phyloP scores from a whole-genome alignment of 2,888 invertebrate genomes.

The Caenorhabditis angaria region DNA sequence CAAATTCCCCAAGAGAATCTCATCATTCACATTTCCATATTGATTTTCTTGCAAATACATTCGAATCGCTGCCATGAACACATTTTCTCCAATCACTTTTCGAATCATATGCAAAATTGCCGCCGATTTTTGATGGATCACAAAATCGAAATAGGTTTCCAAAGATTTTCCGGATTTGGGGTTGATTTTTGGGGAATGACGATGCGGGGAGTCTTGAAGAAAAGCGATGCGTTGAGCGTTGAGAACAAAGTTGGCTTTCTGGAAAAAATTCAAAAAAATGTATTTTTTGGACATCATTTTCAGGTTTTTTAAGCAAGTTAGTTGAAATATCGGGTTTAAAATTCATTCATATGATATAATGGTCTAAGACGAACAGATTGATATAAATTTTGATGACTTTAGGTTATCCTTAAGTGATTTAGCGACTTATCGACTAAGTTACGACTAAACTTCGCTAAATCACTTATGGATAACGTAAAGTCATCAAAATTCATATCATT shows the following conservation, averaged over 20 bases:
- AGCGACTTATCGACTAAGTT: too few species aligned
- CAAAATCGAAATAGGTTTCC: not conserved
- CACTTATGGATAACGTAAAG: too few species aligned
- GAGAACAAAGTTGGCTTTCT: not conserved
- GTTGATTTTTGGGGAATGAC: not conserved
- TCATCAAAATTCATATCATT: too few species aligned
- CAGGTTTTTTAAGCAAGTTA: too few species aligned
- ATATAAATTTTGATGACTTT: too few species aligned
- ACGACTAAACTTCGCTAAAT: too few species aligned
- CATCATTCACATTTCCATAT: not conserved
- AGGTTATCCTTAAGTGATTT: too few species aligned
- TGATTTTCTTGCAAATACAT: not conserved
- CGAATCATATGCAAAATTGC: not conserved
- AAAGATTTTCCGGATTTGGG: not conserved
- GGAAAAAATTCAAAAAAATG: too few species aligned
- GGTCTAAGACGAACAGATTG: too few species aligned
- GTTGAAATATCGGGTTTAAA: too few species aligned
- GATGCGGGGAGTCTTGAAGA: not conserved
- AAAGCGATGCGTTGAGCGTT: not conserved
- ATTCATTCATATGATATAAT: too few species aligned
- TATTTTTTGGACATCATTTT: too few species aligned
- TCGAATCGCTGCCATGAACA: not conserved
- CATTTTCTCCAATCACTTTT: not conserved
- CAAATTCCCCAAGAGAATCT: not conserved
- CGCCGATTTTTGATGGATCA: not conserved